Evolutionary conservation across 2,888 invertebrate species (phyloP).

Genomic region (Acanthoscelides obtectus): DNA sequence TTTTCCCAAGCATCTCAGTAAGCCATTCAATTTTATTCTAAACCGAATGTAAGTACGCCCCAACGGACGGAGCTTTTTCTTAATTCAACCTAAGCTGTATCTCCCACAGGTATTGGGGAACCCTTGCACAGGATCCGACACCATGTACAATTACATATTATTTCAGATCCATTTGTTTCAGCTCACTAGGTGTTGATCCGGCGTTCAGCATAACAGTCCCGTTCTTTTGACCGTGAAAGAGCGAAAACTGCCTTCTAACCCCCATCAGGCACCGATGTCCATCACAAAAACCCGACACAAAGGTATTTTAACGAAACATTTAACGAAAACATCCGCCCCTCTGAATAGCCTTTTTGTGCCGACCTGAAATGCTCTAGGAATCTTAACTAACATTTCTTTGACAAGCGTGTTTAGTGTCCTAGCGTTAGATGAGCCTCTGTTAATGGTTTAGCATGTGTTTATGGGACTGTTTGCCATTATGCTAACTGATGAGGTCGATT

Average conservation of each 20-base stretch:
- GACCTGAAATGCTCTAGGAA: not conserved
- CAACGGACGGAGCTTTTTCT: no score
- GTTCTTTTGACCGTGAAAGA: not conserved
- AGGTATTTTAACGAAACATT: not conserved
- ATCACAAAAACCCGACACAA: not conserved
- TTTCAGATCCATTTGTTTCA: no score
- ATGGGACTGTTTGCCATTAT: not conserved
- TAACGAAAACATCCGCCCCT: not conserved
- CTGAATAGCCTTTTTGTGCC: not conserved
- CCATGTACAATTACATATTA: no score
- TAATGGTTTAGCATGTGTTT: not conserved
- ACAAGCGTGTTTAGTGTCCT: not conserved
- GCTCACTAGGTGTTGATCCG: no score
- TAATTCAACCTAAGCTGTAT: no score
- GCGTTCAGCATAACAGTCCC: no score
- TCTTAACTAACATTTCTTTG: not conserved
- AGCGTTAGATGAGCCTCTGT: not conserved
- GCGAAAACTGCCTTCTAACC: not conserved
- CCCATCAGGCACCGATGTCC: not conserved
- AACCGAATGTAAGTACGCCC: no score
- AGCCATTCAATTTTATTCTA: no score
- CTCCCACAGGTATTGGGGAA: no score
- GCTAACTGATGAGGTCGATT: not conserved
- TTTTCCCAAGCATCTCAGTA: no score
- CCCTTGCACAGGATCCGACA: no score